Conservation (phyloP, 2,888 invertebrate species). For the Muscina levida region DNA sequence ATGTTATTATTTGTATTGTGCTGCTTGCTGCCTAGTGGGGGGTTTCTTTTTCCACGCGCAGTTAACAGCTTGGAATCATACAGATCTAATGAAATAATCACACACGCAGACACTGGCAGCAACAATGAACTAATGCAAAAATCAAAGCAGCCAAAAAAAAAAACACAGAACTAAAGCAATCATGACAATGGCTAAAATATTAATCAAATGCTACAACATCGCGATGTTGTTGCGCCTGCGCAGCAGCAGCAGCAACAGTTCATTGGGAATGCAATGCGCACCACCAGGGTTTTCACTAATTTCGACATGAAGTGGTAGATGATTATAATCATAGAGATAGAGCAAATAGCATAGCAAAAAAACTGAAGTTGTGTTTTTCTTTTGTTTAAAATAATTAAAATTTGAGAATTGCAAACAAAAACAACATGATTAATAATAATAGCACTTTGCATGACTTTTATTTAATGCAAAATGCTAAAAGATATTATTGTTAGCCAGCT, state of each 20-base stretch:
- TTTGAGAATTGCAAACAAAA: background rate
- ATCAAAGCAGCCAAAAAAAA: slow-evolving; percentile 9
- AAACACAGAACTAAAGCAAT: no score
- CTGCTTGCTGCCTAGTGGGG: background rate
- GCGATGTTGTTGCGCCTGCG: background rate
- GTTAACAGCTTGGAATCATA: slow-evolving; percentile 1
- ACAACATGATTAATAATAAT: slow-evolving; percentile 4
- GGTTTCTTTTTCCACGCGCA: background rate
- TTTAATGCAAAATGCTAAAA: background rate
- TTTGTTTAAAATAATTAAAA: slow-evolving; percentile 23
- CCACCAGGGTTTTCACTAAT: no score
- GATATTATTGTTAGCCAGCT: background rate
- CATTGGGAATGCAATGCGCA: background rate
- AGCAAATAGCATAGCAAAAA: no score
- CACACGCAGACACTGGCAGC: background rate
- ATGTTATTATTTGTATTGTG: slow-evolving; percentile 14
- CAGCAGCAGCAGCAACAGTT: background rate
- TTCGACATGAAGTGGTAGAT: no score
- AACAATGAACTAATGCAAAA: slow-evolving; percentile 5
- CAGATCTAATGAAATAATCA: background rate
- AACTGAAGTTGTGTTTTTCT: background rate
- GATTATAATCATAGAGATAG: no score
- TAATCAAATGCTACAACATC: background rate
- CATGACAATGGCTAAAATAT: background rate
- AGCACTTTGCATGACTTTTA: slow-evolving; percentile 15